These are phyloP conservation scores for Microcebus murinus DNA, from an alignment of 2,113 vertebrate genomes.

Conservation along the genomic window DNA sequence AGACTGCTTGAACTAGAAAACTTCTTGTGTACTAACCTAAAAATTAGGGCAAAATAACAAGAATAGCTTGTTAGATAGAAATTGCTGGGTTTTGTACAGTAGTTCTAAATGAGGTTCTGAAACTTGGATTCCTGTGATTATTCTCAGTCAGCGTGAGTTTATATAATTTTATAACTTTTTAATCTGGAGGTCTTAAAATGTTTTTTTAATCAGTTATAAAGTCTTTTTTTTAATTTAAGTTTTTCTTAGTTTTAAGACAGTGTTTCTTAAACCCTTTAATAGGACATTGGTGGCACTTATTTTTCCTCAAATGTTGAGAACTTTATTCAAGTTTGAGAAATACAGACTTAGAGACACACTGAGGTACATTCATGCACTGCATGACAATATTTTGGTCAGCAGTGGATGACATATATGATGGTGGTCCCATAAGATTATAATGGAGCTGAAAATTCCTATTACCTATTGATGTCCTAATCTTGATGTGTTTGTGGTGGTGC, in stretches of 20 bases:
- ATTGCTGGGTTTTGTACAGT: neutral
- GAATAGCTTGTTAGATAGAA: neutral
- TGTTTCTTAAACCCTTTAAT: conserved; percentile 38
- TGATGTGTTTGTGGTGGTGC: neutral
- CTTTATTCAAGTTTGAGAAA: neutral
- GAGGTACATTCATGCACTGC: neutral
- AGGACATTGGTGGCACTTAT: neutral
- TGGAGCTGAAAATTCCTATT: neutral
- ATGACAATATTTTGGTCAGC: neutral
- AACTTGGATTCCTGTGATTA: neutral
- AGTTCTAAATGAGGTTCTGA: neutral
- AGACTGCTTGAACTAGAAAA: neutral
- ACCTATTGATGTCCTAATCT: neutral
- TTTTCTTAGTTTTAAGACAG: neutral
- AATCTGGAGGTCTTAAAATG: neutral
- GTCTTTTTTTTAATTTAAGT: neutral
- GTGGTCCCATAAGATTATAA: neutral
- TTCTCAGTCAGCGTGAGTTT: neutral
- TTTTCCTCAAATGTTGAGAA: conserved; percentile 4
- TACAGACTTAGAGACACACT: neutral
- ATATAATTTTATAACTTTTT: neutral
- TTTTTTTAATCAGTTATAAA: neutral
- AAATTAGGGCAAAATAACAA: neutral
- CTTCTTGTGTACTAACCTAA: neutral
- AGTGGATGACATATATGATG: neutral